A percentile compares a stretch with the other conserved stretches of the same genome.
phyloP scores from a whole-genome alignment of 2,113 vertebrate genomes.

The Bos indicus region DNA sequence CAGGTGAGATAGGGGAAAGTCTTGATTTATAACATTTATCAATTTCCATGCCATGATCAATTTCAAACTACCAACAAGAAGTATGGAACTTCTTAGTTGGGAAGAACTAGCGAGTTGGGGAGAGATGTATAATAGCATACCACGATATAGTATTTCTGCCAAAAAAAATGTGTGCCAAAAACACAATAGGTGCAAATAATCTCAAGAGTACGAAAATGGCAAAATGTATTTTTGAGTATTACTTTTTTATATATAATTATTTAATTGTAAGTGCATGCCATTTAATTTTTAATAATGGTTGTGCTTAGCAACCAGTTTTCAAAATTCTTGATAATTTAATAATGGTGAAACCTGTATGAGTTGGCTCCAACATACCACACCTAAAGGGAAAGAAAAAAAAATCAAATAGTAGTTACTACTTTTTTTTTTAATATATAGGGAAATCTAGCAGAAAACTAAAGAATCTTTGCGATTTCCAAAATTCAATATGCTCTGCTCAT shows the following conservation, averaged over 20 bases:
- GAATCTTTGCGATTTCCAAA: background rate
- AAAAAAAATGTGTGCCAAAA: background rate
- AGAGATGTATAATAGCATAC: background rate
- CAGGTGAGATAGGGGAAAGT: too few species aligned
- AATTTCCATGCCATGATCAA: background rate
- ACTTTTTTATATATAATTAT: background rate
- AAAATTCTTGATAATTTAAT: slow-evolving; percentile 38
- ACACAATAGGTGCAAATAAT: background rate
- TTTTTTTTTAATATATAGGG: background rate
- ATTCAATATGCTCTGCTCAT: slow-evolving; percentile 6
- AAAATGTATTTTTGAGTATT: background rate
- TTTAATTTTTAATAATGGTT: slow-evolving; percentile 16
- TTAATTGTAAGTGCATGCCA: background rate
- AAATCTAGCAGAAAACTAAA: background rate
- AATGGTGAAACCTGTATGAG: background rate
- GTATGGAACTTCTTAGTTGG: background rate
- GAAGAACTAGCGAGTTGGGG: background rate
- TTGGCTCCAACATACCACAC: background rate
- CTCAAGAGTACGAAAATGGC: background rate
- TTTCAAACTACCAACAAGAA: background rate
- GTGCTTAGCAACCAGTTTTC: background rate
- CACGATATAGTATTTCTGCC: background rate
- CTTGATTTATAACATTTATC: background rate
- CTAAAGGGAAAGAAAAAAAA: background rate
- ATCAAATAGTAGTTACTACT: background rate